These are phyloP conservation scores for Panurus biarmicus DNA, from an alignment of 2,113 vertebrate species.

Conservation along the genomic window DNA sequence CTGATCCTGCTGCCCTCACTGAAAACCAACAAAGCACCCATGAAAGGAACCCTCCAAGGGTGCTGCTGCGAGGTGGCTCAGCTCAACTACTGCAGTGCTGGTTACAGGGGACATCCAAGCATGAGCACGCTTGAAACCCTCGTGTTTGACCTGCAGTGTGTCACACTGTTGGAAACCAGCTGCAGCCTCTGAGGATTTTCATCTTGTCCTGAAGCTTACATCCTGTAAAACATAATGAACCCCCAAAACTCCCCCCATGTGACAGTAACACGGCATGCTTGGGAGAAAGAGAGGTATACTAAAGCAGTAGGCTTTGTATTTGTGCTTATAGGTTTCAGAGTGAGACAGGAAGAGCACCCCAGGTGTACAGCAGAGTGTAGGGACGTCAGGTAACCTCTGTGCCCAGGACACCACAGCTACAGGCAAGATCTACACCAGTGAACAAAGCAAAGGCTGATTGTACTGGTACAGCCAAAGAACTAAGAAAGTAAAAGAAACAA, in stretches of 20 bases:
- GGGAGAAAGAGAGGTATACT: neutral
- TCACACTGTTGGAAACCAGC: neutral
- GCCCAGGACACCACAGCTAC: neutral
- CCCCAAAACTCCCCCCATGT: neutral
- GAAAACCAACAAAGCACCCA: neutral
- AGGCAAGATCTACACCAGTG: neutral
- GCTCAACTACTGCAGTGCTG: neutral
- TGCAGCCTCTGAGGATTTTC: neutral
- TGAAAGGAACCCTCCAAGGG: neutral
- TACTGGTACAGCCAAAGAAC: neutral
- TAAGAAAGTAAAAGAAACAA: neutral
- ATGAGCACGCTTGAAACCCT: neutral
- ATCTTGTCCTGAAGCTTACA: neutral
- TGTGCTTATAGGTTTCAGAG: neutral
- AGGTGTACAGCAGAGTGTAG: neutral
- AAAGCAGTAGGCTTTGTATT: neutral
- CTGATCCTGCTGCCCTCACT: neutral
- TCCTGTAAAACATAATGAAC: fast-evolving
- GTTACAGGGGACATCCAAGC: neutral
- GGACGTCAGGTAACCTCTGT: neutral
- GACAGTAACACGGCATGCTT: neutral
- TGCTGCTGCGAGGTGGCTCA: neutral
- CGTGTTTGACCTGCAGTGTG: neutral
- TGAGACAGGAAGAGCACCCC: neutral
- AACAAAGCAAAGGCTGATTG: neutral